phyloP scores from a whole-genome alignment of 2,797 vertebrate genomes.

The Nyctibius grandis region DNA sequence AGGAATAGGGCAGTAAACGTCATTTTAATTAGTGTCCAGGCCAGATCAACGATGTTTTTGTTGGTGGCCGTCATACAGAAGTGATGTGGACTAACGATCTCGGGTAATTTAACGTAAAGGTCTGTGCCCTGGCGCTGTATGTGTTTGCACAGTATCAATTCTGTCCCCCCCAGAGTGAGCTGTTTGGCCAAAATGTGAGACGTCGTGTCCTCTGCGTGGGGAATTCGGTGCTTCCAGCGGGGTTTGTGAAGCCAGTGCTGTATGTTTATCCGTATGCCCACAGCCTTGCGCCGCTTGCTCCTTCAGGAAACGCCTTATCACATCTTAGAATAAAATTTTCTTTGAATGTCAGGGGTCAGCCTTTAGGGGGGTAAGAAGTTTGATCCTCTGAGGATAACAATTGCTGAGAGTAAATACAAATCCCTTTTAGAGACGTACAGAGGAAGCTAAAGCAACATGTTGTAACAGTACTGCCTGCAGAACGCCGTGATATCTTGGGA shows the following conservation, averaged over 20 bases:
- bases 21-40: neutral
- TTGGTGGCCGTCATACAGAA: neutral
- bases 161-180: neutral
- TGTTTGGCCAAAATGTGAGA: neutral
- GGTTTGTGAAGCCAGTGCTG: neutral
- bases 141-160: neutral
- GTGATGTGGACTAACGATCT: neutral
- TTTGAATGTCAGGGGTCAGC: neutral
- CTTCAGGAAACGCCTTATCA: neutral
- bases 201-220: rapidly evolving
- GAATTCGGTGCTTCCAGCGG: neutral
- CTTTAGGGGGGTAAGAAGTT: neutral
- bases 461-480: neutral
- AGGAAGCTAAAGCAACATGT: neutral
- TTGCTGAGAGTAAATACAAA: neutral
- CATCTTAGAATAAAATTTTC: neutral
- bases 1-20: neutral
- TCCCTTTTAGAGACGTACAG: neutral
- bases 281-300: neutral
- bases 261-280: neutral
- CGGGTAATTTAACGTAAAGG: rapidly evolving
- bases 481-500: neutral
- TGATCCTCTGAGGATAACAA: neutral
- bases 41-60: neutral
- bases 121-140: rapidly evolving